Evolutionary conservation across 2,797 vertebrate genomes (phyloP).

Genomic region (Taenioides sp.): DNA sequence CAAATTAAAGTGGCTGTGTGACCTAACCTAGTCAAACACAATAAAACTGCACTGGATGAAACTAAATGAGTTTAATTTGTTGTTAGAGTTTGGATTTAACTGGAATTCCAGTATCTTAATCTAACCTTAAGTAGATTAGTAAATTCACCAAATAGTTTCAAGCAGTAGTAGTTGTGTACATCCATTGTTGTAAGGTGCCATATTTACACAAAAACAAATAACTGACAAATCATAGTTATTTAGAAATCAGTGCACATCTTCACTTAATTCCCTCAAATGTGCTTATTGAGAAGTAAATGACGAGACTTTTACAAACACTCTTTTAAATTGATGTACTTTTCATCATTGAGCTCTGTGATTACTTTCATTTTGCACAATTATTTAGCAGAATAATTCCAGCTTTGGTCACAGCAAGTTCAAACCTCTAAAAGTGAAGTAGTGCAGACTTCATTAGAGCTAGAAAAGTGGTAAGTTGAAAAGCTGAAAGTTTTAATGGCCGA

Average conservation of each 20-base stretch:
- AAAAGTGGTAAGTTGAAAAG: slow-evolving; percentile 13
- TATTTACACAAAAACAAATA: not conserved
- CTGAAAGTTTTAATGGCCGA: slow-evolving; percentile 13
- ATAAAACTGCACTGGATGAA: slow-evolving; percentile 29
- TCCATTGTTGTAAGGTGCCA: not conserved
- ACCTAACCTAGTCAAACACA: slow-evolving; percentile 48
- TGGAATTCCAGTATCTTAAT: too few species aligned
- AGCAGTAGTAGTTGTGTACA: not conserved
- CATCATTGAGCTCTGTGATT: not conserved
- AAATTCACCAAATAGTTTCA: too few species aligned
- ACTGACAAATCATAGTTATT: not conserved
- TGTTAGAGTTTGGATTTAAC: slow-evolving; percentile 7
- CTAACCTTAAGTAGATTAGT: too few species aligned
- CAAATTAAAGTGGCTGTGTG: slow-evolving; percentile 41
- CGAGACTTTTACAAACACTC: not conserved
- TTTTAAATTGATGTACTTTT: not conserved
- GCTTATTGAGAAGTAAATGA: not conserved
- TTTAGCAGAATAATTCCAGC: not conserved
- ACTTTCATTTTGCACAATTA: not conserved
- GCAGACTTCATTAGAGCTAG: slow-evolving; percentile 3
- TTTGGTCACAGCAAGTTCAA: slow-evolving; percentile 7
- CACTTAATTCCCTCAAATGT: not conserved
- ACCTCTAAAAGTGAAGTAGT: not conserved
- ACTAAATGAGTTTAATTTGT: slow-evolving; percentile 9
- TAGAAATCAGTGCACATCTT: not conserved